A percentile compares a stretch with the other conserved stretches of the same genome.
Conservation (phyloP, 2,113 vertebrate genomes). For the Piliocolobus tephrosceles region DNA sequence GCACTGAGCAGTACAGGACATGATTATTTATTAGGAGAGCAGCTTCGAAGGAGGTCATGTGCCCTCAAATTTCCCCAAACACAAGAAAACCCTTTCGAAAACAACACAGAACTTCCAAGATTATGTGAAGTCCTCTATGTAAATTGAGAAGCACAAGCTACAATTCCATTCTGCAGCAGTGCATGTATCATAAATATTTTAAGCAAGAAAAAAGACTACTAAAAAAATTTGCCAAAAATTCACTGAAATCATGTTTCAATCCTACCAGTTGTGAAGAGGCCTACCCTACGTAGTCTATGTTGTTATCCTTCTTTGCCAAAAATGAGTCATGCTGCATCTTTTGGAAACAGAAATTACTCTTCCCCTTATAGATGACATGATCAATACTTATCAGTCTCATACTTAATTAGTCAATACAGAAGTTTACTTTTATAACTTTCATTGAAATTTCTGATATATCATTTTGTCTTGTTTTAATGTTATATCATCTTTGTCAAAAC, state of each 20-base stretch:
- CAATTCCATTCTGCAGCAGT: neutral
- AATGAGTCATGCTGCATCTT: neutral
- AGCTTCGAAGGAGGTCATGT: neutral
- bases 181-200: constrained; percentile 12
- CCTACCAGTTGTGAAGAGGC: neutral
- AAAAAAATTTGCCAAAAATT: neutral
- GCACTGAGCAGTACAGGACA: neutral
- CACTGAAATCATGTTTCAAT: neutral
- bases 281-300: neutral
- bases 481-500: neutral
- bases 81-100: neutral
- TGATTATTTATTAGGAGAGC: neutral
- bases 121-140: neutral
- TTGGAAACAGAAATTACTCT: neutral
- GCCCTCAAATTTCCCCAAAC: neutral
- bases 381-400: neutral
- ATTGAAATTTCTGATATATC: neutral
- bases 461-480: constrained; percentile 1
- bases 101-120: neutral
- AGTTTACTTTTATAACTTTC: neutral
- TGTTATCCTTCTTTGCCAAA: neutral
- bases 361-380: neutral
- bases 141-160: neutral
- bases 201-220: neutral
- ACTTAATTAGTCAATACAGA: neutral